Conservation (phyloP, 2,888 invertebrate species). For the Lymantria monacha region DNA sequence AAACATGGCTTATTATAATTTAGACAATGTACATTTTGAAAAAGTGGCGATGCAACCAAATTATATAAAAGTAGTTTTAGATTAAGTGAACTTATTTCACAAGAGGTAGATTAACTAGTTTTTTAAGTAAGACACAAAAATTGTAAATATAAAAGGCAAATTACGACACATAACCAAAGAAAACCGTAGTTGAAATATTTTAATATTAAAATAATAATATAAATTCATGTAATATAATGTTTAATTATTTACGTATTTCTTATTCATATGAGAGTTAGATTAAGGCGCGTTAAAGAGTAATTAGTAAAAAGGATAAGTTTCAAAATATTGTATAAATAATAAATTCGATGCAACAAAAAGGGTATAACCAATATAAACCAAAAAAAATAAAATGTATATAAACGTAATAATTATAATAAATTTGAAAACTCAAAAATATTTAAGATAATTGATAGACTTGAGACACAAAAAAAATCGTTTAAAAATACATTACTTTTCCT, state of each 20-base stretch:
- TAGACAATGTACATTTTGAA: neutral
- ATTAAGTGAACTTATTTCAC: neutral
- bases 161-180: neutral
- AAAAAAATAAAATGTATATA: too few relatives aligned
- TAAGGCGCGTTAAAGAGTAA: neutral
- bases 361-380: too few relatives aligned
- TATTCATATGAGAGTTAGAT: neutral
- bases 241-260: too few relatives aligned
- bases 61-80: neutral
- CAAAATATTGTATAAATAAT: neutral
- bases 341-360: too few relatives aligned
- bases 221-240: neutral
- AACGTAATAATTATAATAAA: too few relatives aligned
- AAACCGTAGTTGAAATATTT: neutral
- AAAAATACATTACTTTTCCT: too few relatives aligned
- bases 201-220: neutral
- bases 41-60: neutral
- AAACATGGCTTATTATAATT: neutral
- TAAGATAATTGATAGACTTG: too few relatives aligned
- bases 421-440: too few relatives aligned
- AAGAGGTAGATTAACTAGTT: neutral
- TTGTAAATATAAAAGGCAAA: neutral
- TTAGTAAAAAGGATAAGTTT: neutral
- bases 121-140: neutral
- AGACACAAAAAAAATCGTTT: too few relatives aligned